These are phyloP conservation scores for Melanerpes aurifrons DNA, from an alignment of 2,113 vertebrate species.

Conservation along the genomic window DNA sequence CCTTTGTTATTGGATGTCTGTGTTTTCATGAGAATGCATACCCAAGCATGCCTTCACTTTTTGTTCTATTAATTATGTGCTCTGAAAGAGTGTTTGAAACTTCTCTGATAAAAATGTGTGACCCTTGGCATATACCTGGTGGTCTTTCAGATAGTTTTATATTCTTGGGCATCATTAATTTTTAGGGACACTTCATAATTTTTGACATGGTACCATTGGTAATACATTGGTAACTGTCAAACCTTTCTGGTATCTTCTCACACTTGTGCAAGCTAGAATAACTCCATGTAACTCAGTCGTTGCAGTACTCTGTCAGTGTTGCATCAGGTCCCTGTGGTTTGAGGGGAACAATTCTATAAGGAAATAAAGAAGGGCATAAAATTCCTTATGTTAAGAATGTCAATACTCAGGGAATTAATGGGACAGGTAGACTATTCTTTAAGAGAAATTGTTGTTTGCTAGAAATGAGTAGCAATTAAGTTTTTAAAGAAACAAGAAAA, in stretches of 20 bases:
- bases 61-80: background rate
- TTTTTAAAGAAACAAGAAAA: background rate
- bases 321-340: background rate
- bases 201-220: accelerated
- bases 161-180: background rate
- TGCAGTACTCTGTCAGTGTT: background rate
- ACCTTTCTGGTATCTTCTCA: background rate
- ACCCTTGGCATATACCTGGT: background rate
- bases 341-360: background rate
- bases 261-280: background rate
- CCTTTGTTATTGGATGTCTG: background rate
- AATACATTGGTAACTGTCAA: background rate
- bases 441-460: background rate
- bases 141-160: background rate
- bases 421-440: background rate
- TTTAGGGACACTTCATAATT: background rate
- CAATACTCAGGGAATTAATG: background rate
- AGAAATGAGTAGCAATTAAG: background rate
- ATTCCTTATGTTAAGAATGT: background rate
- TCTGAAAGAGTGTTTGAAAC: background rate
- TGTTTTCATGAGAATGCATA: background rate
- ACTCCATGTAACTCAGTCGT: background rate
- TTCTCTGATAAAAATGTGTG: background rate
- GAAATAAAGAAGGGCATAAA: background rate
- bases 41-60: background rate